Base-by-base conservation (phyloP, 2,797 vertebrate species). In the Hoplostethus mediterraneus region DNA sequence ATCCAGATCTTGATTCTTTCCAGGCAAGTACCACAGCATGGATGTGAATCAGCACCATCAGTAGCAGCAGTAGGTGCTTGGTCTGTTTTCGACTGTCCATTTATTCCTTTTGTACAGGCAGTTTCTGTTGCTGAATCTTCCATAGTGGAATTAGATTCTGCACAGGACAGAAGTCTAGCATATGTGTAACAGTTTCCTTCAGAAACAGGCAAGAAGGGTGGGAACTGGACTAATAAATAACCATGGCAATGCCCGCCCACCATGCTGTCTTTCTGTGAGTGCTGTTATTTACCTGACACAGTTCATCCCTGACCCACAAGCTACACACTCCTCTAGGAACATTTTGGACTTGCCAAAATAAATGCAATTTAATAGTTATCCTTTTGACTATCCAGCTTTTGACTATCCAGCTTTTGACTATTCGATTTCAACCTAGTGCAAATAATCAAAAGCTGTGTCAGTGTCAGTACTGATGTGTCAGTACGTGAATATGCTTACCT, bases 191-290 rank as follows among this genome's bases (percentile, higher is more conserved):
- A 28, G 2, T 28, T 73, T 71, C 75, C 62, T 51, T 74, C 55
- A 77, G 75, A 73, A 51, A 74, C 25, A 75, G 67, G 66, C 56
- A 53, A 68, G 54, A 71, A 68, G 63, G 55, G 73, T 49, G 54
- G n/a, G 63, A 55, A 44, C 9, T 4, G 21, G 77, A 62, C 80
- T 87, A 86, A 87, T 91, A 79, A 87, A 88, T 88, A 83, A 87
- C 71, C 28, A 52, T 67, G 83, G 52, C 63, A 62, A 45, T 42
- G 66, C 72, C 76, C 13, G 38, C 57, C 47, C 55, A 67, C 38
- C 52, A 31, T 72, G 40, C 57, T 68, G 40, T 44, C 31, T 62
- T 61, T 67, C 57, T 70, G 48, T 73, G 58, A 78, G 53, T 56
- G 63, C 31, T 67, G 61, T 67, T 28, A 58, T 53, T 25, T 47